A percentile compares a stretch with the other conserved stretches of the same genome.
Evolutionary conservation across 2,797 vertebrate species (phyloP).

Genomic region (Benthosema pterotum): DNA sequence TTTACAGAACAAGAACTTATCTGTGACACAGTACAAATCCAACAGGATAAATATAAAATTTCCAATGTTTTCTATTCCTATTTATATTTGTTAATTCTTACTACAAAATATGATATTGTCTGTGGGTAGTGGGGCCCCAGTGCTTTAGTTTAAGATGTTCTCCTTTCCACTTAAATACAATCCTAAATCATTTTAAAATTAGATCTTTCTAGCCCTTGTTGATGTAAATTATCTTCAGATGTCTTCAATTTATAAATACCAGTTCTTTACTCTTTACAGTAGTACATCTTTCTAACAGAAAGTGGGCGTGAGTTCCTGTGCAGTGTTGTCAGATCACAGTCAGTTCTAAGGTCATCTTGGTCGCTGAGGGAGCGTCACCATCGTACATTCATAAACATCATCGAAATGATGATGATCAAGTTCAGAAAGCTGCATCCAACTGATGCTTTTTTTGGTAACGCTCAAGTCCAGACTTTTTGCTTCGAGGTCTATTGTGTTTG

Average conservation of each 20-base stretch:
- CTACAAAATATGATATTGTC: conserved; percentile 29
- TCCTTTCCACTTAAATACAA: conserved; percentile 18
- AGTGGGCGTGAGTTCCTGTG: conserved; percentile 25
- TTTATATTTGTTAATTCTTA: conserved; percentile 20
- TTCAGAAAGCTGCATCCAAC: conserved; percentile 24
- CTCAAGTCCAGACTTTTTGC: conserved; percentile 20
- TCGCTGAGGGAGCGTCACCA: conserved; percentile 2
- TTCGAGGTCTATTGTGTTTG: neutral
- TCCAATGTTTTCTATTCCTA: conserved; percentile 12
- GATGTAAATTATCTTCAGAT: neutral
- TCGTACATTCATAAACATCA: conserved; percentile 14
- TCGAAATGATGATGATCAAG: conserved; percentile 20
- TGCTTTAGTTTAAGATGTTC: conserved; percentile 42
- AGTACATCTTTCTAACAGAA: conserved; percentile 24
- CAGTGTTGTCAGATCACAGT: conserved; percentile 19
- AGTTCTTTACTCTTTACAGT: conserved; percentile 28
- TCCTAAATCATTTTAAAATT: conserved; percentile 12
- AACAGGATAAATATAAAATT: conserved; percentile 13
- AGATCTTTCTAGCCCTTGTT: conserved; percentile 19
- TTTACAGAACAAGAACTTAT: conserved; percentile 33
- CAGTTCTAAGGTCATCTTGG: conserved; percentile 13
- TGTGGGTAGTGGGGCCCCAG: conserved; percentile 33
- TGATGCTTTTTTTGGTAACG: conserved; percentile 4
- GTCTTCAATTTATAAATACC: neutral
- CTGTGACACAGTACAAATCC: conserved; percentile 39